Conservation (phyloP, 2,797 vertebrate species). For the Gila robusta region DNA sequence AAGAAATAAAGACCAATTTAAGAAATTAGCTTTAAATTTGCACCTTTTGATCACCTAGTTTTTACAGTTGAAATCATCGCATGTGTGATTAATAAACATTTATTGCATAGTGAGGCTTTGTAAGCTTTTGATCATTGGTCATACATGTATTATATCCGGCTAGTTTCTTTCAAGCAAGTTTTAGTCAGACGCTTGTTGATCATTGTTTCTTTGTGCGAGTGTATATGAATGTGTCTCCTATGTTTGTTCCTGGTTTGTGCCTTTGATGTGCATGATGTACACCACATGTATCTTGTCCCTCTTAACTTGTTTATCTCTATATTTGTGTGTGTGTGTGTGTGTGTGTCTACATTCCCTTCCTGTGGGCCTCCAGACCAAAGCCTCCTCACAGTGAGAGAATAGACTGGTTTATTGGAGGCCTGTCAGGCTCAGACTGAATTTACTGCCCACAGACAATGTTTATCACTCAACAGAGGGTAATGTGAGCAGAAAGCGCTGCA, state of each 20-base stretch:
- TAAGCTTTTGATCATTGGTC: not conserved
- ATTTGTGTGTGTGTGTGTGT: not conserved
- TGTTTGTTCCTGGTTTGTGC: conserved; percentile 13
- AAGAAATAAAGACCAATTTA: not conserved
- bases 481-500: conserved; percentile 48
- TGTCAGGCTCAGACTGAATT: conserved; percentile 63
- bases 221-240: conserved; percentile 31
- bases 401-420: conserved; percentile 60
- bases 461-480: conserved; percentile 64
- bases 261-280: conserved; percentile 28
- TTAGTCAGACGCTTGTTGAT: not conserved
- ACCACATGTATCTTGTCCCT: conserved; percentile 47
- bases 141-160: not conserved
- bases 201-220: conserved; percentile 23
- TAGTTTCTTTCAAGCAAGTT: conserved; percentile 8
- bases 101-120: not conserved
- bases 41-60: not conserved
- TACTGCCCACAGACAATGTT: conserved; percentile 65
- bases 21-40: not conserved
- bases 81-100: not conserved
- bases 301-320: conserved; percentile 28
- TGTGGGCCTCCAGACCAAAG: conserved; percentile 74
- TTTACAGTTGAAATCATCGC: not conserved
- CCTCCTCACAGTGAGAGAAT: conserved; percentile 63
- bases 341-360: conserved; percentile 79